Evolutionary conservation across 2,888 invertebrate genomes (phyloP), one percentile per base, ranked within the genome.

Genomic region (Antheraea yamamai): DNA sequence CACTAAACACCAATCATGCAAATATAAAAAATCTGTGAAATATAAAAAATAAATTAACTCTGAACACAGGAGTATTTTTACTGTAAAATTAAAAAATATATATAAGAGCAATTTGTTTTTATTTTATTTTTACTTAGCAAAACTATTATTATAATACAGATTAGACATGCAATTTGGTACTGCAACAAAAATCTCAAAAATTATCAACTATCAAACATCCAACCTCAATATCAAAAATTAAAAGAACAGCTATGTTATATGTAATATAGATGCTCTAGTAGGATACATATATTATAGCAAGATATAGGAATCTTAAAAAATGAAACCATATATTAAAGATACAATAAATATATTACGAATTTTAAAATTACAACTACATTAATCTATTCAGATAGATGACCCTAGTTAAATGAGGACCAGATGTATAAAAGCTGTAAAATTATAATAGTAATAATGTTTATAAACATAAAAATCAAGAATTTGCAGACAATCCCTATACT

Each of bases 11-110:
- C 79, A 81, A 30, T 77, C 78, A 52, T 84, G 84, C 75, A 92
- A 91, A 81, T 79, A 85, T 3, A 93, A 91, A 78, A 93, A 92
- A 77, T 87, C 89, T 66, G 90, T 88, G 79, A 92, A 91, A 79
- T 83, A 89, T 76, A 92, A 89, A 82, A 90, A 78, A 26, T 51
- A 71, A 74, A 71, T 58, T 20, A 74, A 71, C 26, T n/a, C 10
- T 3, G 10, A 12, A 20, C n/a, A 35, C 30, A 23, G 12, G 4
- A 68, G 8, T 52, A 52, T 55, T 55, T 18, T 55, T 55, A 55
- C 52, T 52, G 18, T 52, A 52, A 52, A 52, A 47, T 47, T 12
- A 47, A 47, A 47, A 47, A 7, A 12, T 7, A 47, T 47, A 2
- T 52, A 18, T 52, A 16, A 55, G 23, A 14, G 7, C 14, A 61